Base-by-base conservation (phyloP, 2,797 vertebrate species). In the Pseudochaenichthys georgianus region DNA sequence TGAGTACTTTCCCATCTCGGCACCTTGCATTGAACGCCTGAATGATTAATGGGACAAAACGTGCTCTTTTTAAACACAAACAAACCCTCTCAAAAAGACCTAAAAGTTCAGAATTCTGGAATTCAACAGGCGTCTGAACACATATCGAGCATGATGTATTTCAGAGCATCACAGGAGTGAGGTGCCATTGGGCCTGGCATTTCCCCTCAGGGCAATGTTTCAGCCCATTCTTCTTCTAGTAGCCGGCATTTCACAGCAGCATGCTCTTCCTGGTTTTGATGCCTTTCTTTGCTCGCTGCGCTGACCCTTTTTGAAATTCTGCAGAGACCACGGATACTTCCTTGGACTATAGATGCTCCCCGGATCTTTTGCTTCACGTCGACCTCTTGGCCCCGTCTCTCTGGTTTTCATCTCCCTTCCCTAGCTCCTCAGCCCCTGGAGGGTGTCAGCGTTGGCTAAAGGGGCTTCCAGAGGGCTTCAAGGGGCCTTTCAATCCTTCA, bases 391-490 rank as follows among this genome's bases (percentile, higher is more conserved):
- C 83, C 92, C 88, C 64, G 62, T 83, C 87, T 88, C 85, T 88
- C 83, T 34, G 70, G 83, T 90, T 90, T 90, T 92, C 84, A 96
- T 96, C 95, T 96, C 94, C 94, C 82, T 95, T 96, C 94, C 87
- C 84, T 63, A 93, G 86, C 96, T 95, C 94, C 94, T 93, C 93
- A 94, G 95, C 96, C 96, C 95, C 96, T 92, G 94, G 95, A 96
- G 96, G 96, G 95, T 95, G 96, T 96, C 95, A 95, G 94, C 91
- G 91, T 95, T 96, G 95, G 96, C 96, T 96, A 91, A 96, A 96
- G 83, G 96, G 96, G 96, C 96, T 97, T 98, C 96, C 95, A 87
- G 68, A 82, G 95, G 95, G 95, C 96, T 98, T 98, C 96, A 97
- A 96, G 85, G 85, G 95, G 96, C 96, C 96, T 97, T 98, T 97